Percentiles rank a stretch among this genome's conserved stretches.
Conservation (phyloP, 2,113 vertebrate genomes). For the Oreochromis tanganicae region DNA sequence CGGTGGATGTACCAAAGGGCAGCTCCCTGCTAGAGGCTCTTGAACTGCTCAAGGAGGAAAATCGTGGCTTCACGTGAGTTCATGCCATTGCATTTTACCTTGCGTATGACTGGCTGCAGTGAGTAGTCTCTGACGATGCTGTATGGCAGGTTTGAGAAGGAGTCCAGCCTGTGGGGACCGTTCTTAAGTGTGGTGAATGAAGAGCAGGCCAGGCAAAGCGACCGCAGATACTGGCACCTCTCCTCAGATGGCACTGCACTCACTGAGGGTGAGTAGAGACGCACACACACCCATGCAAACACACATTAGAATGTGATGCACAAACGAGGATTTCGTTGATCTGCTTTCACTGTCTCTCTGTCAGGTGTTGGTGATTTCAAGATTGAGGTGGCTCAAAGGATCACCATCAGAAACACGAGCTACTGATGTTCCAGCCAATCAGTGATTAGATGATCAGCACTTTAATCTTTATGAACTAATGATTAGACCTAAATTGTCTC, state of each 20-base stretch:
- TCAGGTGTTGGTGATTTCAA: slow-evolving; percentile 83
- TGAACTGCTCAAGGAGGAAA: slow-evolving; percentile 37
- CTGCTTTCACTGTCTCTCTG: background rate
- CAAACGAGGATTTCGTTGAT: background rate
- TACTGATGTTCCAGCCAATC: slow-evolving; percentile 47
- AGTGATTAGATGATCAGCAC: background rate
- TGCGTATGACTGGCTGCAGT: background rate
- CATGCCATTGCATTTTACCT: background rate
- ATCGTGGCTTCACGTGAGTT: slow-evolving; percentile 77
- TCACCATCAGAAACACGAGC: slow-evolving; percentile 74
- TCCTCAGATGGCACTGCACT: slow-evolving; percentile 60
- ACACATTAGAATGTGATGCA: background rate
- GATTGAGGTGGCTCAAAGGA: slow-evolving; percentile 67
- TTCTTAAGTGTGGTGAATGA: slow-evolving; percentile 80
- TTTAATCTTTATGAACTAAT: background rate
- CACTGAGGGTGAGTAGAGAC: slow-evolving; percentile 73
- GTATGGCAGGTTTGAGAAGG: slow-evolving; percentile 75
- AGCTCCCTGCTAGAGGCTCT: slow-evolving; percentile 79
- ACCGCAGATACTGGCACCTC: slow-evolving; percentile 83
- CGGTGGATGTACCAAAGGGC: slow-evolving; percentile 22
- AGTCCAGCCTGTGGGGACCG: slow-evolving; percentile 79
- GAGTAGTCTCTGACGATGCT: background rate
- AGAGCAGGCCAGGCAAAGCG: slow-evolving; percentile 60
- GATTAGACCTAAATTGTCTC: background rate
- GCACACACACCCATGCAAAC: background rate